These are phyloP conservation scores for Apodemus speciosus DNA, from an alignment of 2,113 vertebrate genomes.

Conservation along the genomic window DNA sequence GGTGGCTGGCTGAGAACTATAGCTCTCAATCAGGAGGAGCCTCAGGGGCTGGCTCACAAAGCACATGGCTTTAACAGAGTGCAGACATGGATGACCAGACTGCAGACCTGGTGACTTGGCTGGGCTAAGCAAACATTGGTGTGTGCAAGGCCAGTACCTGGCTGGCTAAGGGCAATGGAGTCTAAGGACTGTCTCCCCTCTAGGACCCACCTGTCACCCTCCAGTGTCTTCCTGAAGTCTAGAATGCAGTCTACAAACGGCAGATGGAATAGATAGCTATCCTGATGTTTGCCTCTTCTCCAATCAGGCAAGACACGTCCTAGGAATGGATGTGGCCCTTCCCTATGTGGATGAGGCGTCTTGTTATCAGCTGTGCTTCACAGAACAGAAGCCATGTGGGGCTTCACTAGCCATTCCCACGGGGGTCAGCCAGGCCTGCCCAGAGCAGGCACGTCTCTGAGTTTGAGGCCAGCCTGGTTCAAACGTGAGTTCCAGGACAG, in stretches of 20 bases:
- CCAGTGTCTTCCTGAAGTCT: not conserved
- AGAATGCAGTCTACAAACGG: not conserved
- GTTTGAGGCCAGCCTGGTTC: too few species aligned
- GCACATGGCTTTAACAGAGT: not conserved
- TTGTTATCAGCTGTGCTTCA: too few species aligned
- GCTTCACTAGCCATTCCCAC: not conserved
- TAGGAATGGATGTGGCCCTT: not conserved
- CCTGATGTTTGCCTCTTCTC: not conserved
- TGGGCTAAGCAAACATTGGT: not conserved
- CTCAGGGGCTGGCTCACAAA: not conserved
- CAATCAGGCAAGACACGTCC: not conserved
- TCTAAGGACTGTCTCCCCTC: not conserved
- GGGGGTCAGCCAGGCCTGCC: not conserved
- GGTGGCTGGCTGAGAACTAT: not conserved
- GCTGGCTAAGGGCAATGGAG: not conserved
- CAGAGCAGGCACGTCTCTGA: too few species aligned
- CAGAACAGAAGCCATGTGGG: not conserved
- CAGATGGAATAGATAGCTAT: too few species aligned
- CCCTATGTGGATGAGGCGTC: fast-evolving
- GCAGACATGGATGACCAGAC: not conserved
- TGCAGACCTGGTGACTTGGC: not conserved
- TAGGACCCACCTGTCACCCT: not conserved
- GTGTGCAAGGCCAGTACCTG: not conserved
- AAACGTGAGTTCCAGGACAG: too few species aligned
- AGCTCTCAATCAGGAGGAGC: not conserved